phyloP scores from a whole-genome alignment of 1,140 invertebrate species.

The Tetragonula clypearis region DNA sequence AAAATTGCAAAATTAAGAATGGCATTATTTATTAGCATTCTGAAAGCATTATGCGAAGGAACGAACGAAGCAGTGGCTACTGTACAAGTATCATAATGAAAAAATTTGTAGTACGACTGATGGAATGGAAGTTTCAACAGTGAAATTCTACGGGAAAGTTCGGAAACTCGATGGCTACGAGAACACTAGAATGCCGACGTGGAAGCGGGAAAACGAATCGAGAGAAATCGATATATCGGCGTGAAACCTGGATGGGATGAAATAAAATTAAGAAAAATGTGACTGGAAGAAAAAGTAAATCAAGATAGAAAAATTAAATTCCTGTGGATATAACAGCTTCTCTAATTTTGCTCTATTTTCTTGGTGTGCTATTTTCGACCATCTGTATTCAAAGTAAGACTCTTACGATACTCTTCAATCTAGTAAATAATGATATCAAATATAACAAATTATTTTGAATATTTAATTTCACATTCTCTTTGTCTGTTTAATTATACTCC shows the following conservation, averaged over 20 bases:
- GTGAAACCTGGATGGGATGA: not conserved
- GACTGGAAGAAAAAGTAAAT: not conserved
- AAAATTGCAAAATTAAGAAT: too few relatives aligned
- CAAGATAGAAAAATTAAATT: not conserved
- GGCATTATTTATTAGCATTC: too few relatives aligned
- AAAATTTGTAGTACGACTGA: not conserved
- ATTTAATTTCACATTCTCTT: too few relatives aligned
- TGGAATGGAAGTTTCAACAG: not conserved
- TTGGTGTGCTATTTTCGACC: not conserved
- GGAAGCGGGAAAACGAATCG: not conserved
- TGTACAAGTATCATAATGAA: not conserved
- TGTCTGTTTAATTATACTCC: too few relatives aligned
- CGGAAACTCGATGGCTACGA: not conserved
- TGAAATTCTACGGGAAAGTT: not conserved
- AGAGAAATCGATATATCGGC: slow-evolving; percentile 1
- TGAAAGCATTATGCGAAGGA: not conserved
- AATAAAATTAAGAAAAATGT: not conserved
- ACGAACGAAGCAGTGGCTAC: not conserved
- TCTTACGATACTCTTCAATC: too few relatives aligned
- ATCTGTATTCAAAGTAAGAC: not conserved
- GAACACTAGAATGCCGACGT: not conserved
- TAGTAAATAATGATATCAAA: too few relatives aligned
- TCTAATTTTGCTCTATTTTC: too few relatives aligned
- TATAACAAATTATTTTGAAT: too few relatives aligned
- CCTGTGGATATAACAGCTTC: not conserved